These are phyloP conservation scores for Spheniscus mendiculus DNA, from an alignment of 2,113 vertebrate species.

Conservation along the genomic window DNA sequence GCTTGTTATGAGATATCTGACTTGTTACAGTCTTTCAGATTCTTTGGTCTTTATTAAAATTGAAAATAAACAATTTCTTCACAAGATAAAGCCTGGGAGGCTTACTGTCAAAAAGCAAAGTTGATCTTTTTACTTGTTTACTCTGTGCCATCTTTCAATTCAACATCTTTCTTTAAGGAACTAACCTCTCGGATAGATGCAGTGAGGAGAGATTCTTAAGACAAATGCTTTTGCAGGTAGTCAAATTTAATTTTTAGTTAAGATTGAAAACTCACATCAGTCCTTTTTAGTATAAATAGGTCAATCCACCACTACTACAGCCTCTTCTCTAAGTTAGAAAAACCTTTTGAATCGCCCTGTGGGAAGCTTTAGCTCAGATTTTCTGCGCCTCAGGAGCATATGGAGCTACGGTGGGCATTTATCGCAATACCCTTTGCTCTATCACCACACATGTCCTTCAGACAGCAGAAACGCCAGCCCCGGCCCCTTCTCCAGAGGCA, in stretches of 20 bases:
- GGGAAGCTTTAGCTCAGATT: rapidly evolving
- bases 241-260: too few relatives aligned
- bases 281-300: rapidly evolving
- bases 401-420: rapidly evolving
- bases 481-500: not conserved
- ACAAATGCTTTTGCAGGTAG: not conserved
- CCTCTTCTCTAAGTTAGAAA: rapidly evolving
- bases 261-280: rapidly evolving
- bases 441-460: rapidly evolving
- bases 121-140: not conserved
- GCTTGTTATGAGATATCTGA: not conserved
- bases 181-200: rapidly evolving
- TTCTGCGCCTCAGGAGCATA: rapidly evolving
- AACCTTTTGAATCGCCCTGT: rapidly evolving
- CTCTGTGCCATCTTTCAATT: rapidly evolving
- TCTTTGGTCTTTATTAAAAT: not conserved
- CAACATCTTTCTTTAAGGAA: rapidly evolving
- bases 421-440: rapidly evolving
- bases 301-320: rapidly evolving
- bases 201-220: too few relatives aligned
- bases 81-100: not conserved
- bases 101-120: not conserved
- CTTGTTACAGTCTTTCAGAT: not conserved
- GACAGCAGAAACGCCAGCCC: not conserved
- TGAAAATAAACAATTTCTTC: not conserved